Evolutionary conservation across 2,888 invertebrate species (phyloP), one percentile per base, ranked within the genome.

Genomic region (Cantharis rustica): DNA sequence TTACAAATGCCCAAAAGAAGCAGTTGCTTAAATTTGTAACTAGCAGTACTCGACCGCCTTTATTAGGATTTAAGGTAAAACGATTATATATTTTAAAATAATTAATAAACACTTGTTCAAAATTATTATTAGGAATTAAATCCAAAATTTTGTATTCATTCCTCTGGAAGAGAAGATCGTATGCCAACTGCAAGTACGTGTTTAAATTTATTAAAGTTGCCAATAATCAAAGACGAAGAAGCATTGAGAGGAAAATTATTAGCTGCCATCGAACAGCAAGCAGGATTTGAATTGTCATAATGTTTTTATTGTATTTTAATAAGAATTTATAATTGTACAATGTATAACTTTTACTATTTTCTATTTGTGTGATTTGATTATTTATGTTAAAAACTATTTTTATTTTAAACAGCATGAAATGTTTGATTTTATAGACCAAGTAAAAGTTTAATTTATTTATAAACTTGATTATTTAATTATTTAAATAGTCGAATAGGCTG

Each of bases 151-250:
- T 97, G 97, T 86, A 97, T 99, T 85, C 98, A 98, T 85, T 95
- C 95, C 78, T 96, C 96, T 74, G 98, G 97, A 11, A 92, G 92
- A 69, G 94, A 95, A 81, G 96, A 97, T 86, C 93, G 98, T 13
- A 92, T 99, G 85, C 99, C 99, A 0, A 97, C 98, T 11, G 96
- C 99, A 10, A 97, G 97, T 88, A 99, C 99, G 4, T 99, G 99
- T 87, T 96, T 99, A 94, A 99, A 99, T 90, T 91, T 99, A 79
- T 90, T 99, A 78, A 99, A 99, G 89, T 91, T 99, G 82, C 99
- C 99, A 0, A 95, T 97, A 85, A 97, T 97, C 86, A 91, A 91
- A 79, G 94, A 94, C 69, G 94, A 95, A 83, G 91, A 93, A 74
- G 90, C 92, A 73, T 90, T 99, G 84, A 91, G 93, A 61, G 93